phyloP scores from a whole-genome alignment of 2,888 invertebrate species.

The Thymelicus sylvestris region DNA sequence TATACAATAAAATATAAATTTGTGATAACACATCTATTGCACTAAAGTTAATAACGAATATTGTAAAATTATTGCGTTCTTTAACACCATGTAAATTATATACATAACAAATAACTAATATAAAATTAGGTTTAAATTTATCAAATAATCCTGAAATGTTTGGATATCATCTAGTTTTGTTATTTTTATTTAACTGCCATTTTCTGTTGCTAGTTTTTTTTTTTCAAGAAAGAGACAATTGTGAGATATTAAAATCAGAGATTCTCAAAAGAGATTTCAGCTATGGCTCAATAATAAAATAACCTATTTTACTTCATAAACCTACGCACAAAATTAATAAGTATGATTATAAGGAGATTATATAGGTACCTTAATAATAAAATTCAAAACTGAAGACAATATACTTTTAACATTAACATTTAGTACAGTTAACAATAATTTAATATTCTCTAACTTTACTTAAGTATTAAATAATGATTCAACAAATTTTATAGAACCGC shows the following conservation, averaged over 20 bases:
- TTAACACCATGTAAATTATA: slow-evolving; percentile 62
- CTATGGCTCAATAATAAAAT: slow-evolving; percentile 57
- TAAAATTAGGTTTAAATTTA: slow-evolving; percentile 33
- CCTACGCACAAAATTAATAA: slow-evolving; percentile 53
- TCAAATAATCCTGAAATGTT: not conserved
- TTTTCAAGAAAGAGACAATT: slow-evolving; percentile 32
- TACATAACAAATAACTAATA: slow-evolving; percentile 55
- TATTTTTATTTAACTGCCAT: slow-evolving; percentile 8
- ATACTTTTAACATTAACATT: slow-evolving; percentile 73
- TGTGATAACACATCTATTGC: slow-evolving; percentile 81
- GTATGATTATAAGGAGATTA: slow-evolving; percentile 51
- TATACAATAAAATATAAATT: slow-evolving; percentile 70
- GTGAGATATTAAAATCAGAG: slow-evolving; percentile 57
- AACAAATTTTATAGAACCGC: slow-evolving; percentile 79
- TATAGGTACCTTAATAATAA: slow-evolving; percentile 46
- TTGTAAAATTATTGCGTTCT: slow-evolving; percentile 69
- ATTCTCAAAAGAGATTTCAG: slow-evolving; percentile 75
- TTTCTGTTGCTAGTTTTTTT: slow-evolving; percentile 19
- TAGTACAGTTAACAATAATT: slow-evolving; percentile 84
- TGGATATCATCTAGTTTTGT: not conserved
- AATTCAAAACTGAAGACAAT: slow-evolving; percentile 49
- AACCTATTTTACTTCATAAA: slow-evolving; percentile 52
- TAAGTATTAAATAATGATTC: slow-evolving; percentile 71
- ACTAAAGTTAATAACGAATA: slow-evolving; percentile 67
- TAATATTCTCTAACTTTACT: slow-evolving; percentile 82